Base-by-base conservation (phyloP, 2,797 vertebrate genomes). In the Chromis chromis region DNA sequence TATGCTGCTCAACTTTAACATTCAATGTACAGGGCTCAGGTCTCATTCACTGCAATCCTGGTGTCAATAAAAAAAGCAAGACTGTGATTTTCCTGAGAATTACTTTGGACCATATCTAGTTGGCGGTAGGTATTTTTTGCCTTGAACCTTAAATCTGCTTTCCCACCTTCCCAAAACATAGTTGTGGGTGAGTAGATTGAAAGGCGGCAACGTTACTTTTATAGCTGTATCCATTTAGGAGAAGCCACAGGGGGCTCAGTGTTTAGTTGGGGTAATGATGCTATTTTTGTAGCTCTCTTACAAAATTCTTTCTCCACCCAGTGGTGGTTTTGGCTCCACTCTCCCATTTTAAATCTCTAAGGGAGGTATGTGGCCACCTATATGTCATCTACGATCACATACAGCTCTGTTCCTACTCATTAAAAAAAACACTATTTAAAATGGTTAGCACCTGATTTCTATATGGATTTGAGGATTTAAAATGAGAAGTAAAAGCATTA, bases 161-260 rank as follows among this genome's bases (percentile, higher is more conserved):
- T 61, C 48, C 70, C 65, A 74, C 55, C 65, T 74, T 81, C n/a
- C 22, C 39, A 65, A 82, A 84, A 79, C 81, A 85, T 66, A 86
- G 79, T 16, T 74, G 65, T 73, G 74, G 70, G 73, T 40, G 71
- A 79, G 76, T 17, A 70, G 57, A 77, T 49, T 81, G 53, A 70
- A 81, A 70, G 31, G 62, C 42, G 33, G 17, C 73, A 60, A 25
- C 57, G 76, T 78, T 42, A 54, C 70, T 79, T 75, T 70, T 74
- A 78, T 44, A 73, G 79, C 78, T 46, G 59, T 27, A 40, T 27
- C 64, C n/a, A 16, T 72, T 80, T 63, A 64, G 66, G 11, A 72
- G 67, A 73, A 63, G 79, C 73, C 74, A 63, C 27, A 48, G 50
- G 74, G 71, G 77, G 70, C 57, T 71, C 44, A 22, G 56, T 7